phyloP scores from a whole-genome alignment of 2,797 vertebrate species.

The Anguilla marmorata region DNA sequence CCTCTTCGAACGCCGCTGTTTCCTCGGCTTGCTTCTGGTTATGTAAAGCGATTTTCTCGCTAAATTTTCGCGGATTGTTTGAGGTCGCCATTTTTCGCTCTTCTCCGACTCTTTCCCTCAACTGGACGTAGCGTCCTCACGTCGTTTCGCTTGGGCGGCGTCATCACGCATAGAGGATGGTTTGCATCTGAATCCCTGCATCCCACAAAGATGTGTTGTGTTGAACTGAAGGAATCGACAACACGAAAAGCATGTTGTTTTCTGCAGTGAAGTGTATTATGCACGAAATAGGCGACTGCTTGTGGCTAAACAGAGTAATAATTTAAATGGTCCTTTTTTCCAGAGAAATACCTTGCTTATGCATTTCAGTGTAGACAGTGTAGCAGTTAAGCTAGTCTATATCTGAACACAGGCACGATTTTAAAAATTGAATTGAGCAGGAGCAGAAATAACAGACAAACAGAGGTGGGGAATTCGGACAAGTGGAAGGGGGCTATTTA shows the following conservation, averaged over 20 bases:
- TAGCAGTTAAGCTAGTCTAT: neutral
- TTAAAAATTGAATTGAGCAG: neutral
- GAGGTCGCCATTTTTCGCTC: conserved; percentile 89
- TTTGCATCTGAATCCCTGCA: conserved; percentile 8
- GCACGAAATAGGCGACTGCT: neutral
- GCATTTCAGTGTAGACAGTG: neutral
- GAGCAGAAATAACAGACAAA: no score
- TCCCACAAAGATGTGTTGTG: neutral
- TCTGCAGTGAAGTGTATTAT: neutral
- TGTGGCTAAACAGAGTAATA: neutral
- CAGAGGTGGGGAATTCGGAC: neutral
- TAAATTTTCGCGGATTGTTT: conserved; percentile 98
- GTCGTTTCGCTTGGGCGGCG: conserved; percentile 59
- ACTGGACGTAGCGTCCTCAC: conserved; percentile 74
- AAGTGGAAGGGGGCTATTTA: neutral
- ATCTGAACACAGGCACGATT: neutral
- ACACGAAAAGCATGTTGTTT: neutral
- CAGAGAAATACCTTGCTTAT: neutral
- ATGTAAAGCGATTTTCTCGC: conserved; percentile 97
- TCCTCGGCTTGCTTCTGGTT: conserved; percentile 97
- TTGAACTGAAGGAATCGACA: neutral
- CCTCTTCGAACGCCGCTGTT: conserved; percentile 94
- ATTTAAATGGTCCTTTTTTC: neutral
- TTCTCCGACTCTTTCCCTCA: conserved; percentile 61
- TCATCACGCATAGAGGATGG: conserved; percentile 62